Evolutionary conservation across 2,888 invertebrate species (phyloP), one percentile per base, ranked within the genome.

Genomic region (Cephus spinipes): DNA sequence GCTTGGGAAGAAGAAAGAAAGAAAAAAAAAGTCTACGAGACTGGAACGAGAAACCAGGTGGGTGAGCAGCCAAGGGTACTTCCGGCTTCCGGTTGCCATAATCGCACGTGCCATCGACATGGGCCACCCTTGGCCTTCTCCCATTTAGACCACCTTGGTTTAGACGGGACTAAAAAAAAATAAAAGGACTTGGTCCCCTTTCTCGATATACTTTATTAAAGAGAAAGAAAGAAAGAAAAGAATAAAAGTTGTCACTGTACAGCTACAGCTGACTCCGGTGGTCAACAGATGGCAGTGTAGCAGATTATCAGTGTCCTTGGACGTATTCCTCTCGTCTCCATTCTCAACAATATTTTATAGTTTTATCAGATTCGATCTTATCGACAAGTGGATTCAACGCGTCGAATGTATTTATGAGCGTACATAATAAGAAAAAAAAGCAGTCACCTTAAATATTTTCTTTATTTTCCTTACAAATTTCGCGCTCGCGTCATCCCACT

Each of bases 11-110:
- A 55, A 9, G n/a, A 73, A 71, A 40, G 12, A 69, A n/a, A 73
- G 4, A n/a, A 34, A 40, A 4, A 69, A 75, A 75, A 75, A 69
- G 23, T 71, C n/a, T 12, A 78, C 77, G 79, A 31, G 77, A 80
- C 79, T 74, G 81, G 81, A 82, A 83, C 79, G 84, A 84, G 81
- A 81, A 85, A 86, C 90, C 89, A 90, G 90, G 90, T 91, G 90
- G 90, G 88, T 89, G 90, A 89, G 90, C 90, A 90, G 87, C 88
- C 86, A 87, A 90, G 89, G 90, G 88, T 86, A 86, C 89, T 90
- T 91, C 90, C 90, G 89, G 83, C 55, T 90, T 90, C 90, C 90
- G 90, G 87, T 84, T 85, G 85, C 89, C 89, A 90, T 90, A 90
- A 90, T 90, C 88, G 90, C 88, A 87, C 86, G 86, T 85, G 71